Base-by-base conservation (phyloP, 1,140 invertebrate genomes). In the Eupristina koningsbergeri region DNA sequence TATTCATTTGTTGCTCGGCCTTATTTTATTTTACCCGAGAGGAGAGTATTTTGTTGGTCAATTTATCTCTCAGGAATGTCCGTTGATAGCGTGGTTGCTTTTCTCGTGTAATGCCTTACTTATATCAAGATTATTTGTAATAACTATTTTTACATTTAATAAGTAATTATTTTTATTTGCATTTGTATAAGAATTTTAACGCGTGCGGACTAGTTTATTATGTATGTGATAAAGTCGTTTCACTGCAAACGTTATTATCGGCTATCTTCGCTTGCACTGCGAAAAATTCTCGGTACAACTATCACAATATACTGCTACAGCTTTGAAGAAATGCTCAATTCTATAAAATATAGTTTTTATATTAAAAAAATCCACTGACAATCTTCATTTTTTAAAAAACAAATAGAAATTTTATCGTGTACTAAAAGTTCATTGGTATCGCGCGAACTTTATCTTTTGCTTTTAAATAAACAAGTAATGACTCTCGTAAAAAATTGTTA, bases 271-370 rank as follows among this genome's bases (percentile, higher is more conserved):
- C 45, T 58, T 58, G 13, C 17, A 15, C 47, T 34, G 19, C 31
- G 8, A 61, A 58, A 53, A 39, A 76, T 61, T 76, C 74, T 58
- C 61, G 74, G 31, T 76, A 76, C 22, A 61, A 76, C 34, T 76
- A 58, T 76, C 50, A 11, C 26, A 13, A 76, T 17, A 8, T 58
- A 26, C 17, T 76, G 31, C 5, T 5, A 36, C 5, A 0, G n/a
- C 15, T 29, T 74, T 50, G 73, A 47, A 17, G 15, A 15, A 29
- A 73, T 19, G 8, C 22, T 74, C 31, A 17, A 74, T 74, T 74
- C 17, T 34, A 9, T 50, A 47, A 39, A 73, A 73, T 45, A 36
- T 22, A 69, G 13, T 34, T 0, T 31, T 26, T n/a, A 73, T 73
- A 73, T 53, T 75, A 15, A 50, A 19, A 34, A 75, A 17, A 31